Conservation (phyloP, 2,888 invertebrate genomes). For the Tridacna gigas region DNA sequence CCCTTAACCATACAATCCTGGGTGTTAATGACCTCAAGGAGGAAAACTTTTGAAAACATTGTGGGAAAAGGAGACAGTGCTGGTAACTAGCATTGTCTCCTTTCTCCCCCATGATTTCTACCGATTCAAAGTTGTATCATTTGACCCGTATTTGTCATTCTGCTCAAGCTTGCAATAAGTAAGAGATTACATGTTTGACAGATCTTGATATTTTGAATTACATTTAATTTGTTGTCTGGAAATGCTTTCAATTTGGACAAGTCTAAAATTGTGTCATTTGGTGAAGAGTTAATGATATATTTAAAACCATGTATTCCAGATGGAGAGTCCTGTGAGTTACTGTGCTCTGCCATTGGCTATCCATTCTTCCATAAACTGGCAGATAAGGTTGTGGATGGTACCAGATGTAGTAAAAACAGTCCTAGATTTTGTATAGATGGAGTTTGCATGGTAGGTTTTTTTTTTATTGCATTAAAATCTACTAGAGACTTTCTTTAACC, state of each 20-base stretch:
- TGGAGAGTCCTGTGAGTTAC: conserved; percentile 91
- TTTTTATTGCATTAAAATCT: conserved; percentile 69
- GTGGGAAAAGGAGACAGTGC: not conserved
- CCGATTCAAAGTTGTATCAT: too few species aligned
- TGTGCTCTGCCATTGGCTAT: conserved; percentile 96
- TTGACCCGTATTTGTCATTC: too few species aligned
- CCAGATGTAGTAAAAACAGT: conserved; percentile 91
- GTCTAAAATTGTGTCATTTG: too few species aligned
- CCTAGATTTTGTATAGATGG: conserved; percentile 97
- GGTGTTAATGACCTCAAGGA: too few species aligned
- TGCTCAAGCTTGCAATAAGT: too few species aligned
- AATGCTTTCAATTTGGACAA: too few species aligned
- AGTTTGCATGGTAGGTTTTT: conserved; percentile 90
- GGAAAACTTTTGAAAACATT: not conserved
- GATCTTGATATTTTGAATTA: too few species aligned
- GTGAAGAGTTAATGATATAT: too few species aligned
- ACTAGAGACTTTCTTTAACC: too few species aligned
- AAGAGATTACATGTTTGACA: too few species aligned
- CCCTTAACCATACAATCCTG: too few species aligned
- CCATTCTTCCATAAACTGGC: conserved; percentile 95
- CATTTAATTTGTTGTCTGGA: too few species aligned
- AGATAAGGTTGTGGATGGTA: conserved; percentile 90
- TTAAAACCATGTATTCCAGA: conserved; percentile 55
- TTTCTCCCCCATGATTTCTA: not conserved
- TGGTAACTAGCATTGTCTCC: not conserved